A percentile compares a stretch with the other conserved stretches of the same genome.
Conservation (phyloP, 1,140 invertebrate genomes). For the Eciton burchellii region DNA sequence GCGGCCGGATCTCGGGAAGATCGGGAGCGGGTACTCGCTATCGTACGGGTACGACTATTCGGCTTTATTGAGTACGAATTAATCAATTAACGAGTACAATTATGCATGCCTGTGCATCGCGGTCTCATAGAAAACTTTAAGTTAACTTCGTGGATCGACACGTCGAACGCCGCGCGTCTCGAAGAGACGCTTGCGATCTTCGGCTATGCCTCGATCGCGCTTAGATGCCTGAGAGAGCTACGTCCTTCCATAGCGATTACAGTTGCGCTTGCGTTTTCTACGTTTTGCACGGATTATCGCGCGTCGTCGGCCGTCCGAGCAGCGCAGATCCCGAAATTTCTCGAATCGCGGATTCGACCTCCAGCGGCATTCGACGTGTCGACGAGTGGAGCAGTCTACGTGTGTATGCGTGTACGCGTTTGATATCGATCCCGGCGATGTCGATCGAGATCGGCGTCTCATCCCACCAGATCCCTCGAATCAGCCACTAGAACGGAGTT, state of each 20-base stretch:
- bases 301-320: too few relatives aligned
- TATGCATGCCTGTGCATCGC: slow-evolving; percentile 84
- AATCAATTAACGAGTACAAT: slow-evolving; percentile 81
- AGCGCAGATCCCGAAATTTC: neutral
- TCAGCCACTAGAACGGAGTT: slow-evolving; percentile 57
- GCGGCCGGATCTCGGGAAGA: slow-evolving; percentile 21
- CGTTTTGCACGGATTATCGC: too few relatives aligned
- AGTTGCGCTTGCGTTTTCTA: too few relatives aligned
- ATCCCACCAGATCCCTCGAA: neutral
- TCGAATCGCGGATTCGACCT: neutral
- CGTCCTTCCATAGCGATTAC: too few relatives aligned
- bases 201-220: too few relatives aligned
- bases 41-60: slow-evolving; percentile 44
- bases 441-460: slow-evolving; percentile 13
- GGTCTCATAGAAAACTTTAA: slow-evolving; percentile 84
- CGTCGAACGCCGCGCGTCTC: slow-evolving; percentile 6
- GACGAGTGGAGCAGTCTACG: neutral
- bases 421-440: neutral
- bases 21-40: slow-evolving; percentile 47
- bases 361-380: slow-evolving; percentile 36
- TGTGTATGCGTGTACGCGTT: slow-evolving; percentile 3
- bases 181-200: too few relatives aligned
- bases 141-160: slow-evolving; percentile 72
- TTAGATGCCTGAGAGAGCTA: too few relatives aligned
- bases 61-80: slow-evolving; percentile 81